These are phyloP conservation scores for Gibbula magus DNA, from an alignment of 2,888 invertebrate species.

Conservation along the genomic window DNA sequence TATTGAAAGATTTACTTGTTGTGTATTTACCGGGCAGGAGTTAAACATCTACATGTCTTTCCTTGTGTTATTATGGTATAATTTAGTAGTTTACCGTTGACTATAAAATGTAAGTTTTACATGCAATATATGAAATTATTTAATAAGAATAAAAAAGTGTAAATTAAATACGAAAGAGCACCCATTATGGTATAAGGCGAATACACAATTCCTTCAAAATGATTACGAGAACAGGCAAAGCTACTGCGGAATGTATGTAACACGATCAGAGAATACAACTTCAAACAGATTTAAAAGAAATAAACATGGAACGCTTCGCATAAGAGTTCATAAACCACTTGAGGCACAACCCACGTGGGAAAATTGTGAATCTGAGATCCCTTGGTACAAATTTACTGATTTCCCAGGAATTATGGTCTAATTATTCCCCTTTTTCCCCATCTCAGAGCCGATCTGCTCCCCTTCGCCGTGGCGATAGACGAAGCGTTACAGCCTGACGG, in stretches of 20 bases:
- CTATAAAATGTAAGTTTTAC: no score
- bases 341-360: background rate
- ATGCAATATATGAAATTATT: no score
- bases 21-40: no score
- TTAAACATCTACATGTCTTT: no score
- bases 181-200: no score
- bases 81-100: no score
- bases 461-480: background rate
- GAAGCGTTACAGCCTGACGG: background rate
- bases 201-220: background rate
- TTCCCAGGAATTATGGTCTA: slow-evolving; percentile 12
- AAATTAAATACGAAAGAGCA: no score
- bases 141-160: no score
- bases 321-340: background rate
- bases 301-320: background rate
- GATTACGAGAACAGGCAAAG: background rate
- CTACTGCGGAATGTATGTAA: background rate
- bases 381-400: background rate
- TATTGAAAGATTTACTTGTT: no score
- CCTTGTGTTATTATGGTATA: no score
- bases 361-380: background rate
- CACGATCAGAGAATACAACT: background rate
- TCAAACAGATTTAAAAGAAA: slow-evolving; percentile 11
- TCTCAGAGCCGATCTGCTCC: background rate
- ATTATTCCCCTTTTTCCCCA: background rate